Conservation (phyloP, 2,797 vertebrate species). For the Cygnus olor region DNA sequence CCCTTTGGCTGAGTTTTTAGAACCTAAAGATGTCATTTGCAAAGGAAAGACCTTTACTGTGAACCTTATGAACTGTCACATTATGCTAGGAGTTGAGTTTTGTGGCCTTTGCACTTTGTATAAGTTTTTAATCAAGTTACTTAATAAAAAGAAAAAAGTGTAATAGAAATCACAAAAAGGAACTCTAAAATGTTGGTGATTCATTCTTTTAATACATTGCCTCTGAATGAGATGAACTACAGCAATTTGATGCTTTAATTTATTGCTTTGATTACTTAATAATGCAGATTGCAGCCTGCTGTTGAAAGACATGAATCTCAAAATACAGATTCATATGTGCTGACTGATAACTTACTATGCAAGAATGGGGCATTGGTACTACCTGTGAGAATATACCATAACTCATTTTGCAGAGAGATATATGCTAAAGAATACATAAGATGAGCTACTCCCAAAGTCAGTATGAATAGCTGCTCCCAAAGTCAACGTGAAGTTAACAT, state of each 20-base stretch:
- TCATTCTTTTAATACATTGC: not conserved
- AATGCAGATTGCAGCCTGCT: not conserved
- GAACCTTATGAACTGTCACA: not conserved
- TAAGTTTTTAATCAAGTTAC: not conserved
- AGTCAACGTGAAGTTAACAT: not conserved
- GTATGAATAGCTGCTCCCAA: not conserved
- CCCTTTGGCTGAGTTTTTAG: not conserved
- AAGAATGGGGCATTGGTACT: not conserved
- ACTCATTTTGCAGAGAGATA: not conserved
- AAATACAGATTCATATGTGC: not conserved
- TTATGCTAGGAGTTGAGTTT: not conserved
- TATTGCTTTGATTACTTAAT: not conserved
- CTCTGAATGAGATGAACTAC: not conserved
- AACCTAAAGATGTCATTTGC: not conserved
- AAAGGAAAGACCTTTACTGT: not conserved
- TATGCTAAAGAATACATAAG: not conserved
- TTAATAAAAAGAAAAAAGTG: not conserved
- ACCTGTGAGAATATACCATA: not conserved
- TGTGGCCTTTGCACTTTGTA: not conserved
- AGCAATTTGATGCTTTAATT: not conserved
- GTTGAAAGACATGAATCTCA: not conserved
- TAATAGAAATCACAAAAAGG: not conserved
- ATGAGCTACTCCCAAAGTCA: not conserved
- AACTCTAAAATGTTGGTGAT: not conserved
- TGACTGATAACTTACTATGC: not conserved